Conservation (phyloP, 1,140 invertebrate genomes). For the Nylanderia fulva region DNA sequence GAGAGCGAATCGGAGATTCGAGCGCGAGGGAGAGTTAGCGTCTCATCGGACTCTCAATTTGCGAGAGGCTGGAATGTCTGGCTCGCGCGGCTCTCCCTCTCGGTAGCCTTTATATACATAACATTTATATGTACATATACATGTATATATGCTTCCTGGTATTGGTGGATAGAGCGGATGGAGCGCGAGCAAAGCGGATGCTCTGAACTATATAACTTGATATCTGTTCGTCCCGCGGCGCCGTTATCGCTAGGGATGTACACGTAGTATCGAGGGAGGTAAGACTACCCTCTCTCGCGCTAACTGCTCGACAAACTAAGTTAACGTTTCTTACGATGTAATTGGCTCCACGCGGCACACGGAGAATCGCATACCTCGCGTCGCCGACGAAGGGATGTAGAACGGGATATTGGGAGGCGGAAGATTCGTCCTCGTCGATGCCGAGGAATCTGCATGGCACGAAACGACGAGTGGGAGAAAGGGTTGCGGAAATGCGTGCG, state of each 20-base stretch:
- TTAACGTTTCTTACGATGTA: conserved; percentile 83
- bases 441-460: conserved; percentile 55
- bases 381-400: conserved; percentile 49
- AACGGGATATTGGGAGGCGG: background rate
- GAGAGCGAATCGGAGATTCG: background rate
- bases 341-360: conserved; percentile 77
- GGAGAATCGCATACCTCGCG: conserved; percentile 77
- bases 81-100: conserved; percentile 41
- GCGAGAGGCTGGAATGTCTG: conserved; percentile 71
- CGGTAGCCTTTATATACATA: conserved; percentile 49
- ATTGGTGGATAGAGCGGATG: conserved; percentile 25
- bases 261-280: conserved; percentile 41
- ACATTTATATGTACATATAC: too few relatives aligned
- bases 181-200: conserved; percentile 16
- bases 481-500: conserved; percentile 65
- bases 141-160: conserved; percentile 18
- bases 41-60: conserved; percentile 68
- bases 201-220: conserved; percentile 62
- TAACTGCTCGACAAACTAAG: conserved; percentile 82
- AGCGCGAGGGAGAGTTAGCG: conserved; percentile 30
- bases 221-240: conserved; percentile 61
- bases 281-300: conserved; percentile 67
- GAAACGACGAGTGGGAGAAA: conserved; percentile 1
- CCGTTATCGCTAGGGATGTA: conserved; percentile 63
- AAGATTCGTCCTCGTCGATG: conserved; percentile 69